phyloP scores from a whole-genome alignment of 2,113 vertebrate genomes.

The Bombycilla garrulus region DNA sequence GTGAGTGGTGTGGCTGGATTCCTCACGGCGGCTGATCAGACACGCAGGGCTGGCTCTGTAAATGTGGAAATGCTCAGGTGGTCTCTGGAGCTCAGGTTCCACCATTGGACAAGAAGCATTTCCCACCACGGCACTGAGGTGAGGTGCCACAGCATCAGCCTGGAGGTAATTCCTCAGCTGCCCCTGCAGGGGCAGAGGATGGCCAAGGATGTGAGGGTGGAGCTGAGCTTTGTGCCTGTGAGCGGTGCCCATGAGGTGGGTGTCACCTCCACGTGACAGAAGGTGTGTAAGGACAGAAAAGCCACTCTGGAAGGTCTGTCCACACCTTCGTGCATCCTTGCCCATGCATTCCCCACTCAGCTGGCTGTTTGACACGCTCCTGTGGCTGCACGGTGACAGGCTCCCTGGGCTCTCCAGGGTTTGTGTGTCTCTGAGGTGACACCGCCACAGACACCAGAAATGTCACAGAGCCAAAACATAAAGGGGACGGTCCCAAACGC shows the following conservation, averaged over 20 bases:
- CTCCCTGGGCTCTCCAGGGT: not conserved
- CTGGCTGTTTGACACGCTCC: accelerated
- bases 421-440: not conserved
- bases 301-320: not conserved
- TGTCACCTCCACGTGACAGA: not conserved
- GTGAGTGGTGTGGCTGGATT: not conserved
- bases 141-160: not conserved
- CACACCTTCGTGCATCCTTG: not conserved
- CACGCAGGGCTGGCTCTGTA: no score
- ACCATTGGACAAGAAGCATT: not conserved
- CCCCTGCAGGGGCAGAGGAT: not conserved
- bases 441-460: not conserved
- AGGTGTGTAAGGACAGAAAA: not conserved
- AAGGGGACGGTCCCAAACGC: not conserved
- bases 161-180: not conserved
- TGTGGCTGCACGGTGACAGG: not conserved
- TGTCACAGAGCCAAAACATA: accelerated
- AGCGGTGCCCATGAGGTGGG: not conserved
- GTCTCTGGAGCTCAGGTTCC: not conserved
- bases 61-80: not conserved
- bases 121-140: not conserved
- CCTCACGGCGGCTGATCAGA: accelerated
- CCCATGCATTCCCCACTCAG: accelerated
- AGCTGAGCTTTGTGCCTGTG: not conserved
- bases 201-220: not conserved